Evolutionary conservation across 2,113 vertebrate genomes (phyloP).

Genomic region (Pterocles gutturalis): DNA sequence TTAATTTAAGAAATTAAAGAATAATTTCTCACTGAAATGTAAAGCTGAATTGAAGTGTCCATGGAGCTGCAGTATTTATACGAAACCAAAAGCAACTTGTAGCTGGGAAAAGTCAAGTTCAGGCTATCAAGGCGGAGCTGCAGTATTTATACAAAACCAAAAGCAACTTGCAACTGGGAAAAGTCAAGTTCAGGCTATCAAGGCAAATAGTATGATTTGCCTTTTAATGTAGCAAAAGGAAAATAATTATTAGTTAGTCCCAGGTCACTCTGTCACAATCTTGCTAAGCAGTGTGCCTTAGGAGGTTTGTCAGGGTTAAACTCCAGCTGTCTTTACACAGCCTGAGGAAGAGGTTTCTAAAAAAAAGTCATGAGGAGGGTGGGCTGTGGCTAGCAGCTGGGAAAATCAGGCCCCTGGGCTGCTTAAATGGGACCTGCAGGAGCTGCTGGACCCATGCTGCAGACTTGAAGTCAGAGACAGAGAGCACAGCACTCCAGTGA

Average conservation of each 20-base stretch:
- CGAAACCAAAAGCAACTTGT: background rate
- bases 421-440: background rate
- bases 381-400: background rate
- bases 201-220: background rate
- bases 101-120: background rate
- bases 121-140: background rate
- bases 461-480: background rate
- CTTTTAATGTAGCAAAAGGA: background rate
- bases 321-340: background rate
- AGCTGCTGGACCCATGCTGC: background rate
- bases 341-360: background rate
- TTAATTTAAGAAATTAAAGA: background rate
- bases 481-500: too few species aligned
- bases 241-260: background rate
- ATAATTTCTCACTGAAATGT: background rate
- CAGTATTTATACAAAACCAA: background rate
- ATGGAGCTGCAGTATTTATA: background rate
- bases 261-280: background rate
- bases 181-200: background rate
- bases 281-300: background rate
- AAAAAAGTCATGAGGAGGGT: background rate
- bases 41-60: background rate
- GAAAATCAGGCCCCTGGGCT: background rate
- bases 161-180: background rate
- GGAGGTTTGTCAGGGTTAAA: background rate